Percentiles rank a stretch among this genome's conserved stretches.
phyloP scores from a whole-genome alignment of 2,113 vertebrate species.

The chimpanzee (Pan troglodytes) region NHGRI_mPanTro3-v2.1_pri NC_072417.2:31129501-31130000 shows the following conservation, averaged over 20 bases:
- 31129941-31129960: not conserved
- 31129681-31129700: not conserved
- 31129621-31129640: not conserved
- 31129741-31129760: not conserved
- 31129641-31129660: not conserved
- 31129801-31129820: not conserved
- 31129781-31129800: not conserved
- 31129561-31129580: too few species aligned
- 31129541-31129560: too few species aligned
- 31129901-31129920: not conserved
- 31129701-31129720: not conserved
- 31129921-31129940: not conserved
- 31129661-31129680: not conserved
- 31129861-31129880: not conserved
- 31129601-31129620: not conserved
- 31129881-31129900: not conserved
- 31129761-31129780: not conserved
- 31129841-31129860: not conserved
- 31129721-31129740: not conserved
- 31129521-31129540: too few species aligned
- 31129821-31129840: not conserved
- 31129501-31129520: too few species aligned
- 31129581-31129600: too few species aligned
- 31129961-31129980: constrained; percentile 41
- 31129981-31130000: not conserved